Conservation (phyloP, 2,113 vertebrate genomes). For the Sterna hirundo region DNA sequence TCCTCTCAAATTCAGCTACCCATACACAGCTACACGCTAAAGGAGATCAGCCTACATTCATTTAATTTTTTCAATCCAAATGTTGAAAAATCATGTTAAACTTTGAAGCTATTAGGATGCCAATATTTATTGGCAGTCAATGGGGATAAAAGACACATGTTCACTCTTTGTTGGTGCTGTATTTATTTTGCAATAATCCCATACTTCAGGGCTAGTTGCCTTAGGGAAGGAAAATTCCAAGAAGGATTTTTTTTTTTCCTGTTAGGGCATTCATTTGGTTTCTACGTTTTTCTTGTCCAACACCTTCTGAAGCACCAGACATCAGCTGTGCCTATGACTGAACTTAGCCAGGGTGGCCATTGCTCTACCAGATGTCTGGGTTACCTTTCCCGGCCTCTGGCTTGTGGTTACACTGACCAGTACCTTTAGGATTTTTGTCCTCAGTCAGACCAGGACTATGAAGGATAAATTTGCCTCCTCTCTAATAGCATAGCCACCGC, state of each 20-base stretch:
- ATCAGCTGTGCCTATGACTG: not conserved
- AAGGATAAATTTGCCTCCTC: not conserved
- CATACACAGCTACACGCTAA: not conserved
- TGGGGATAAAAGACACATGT: not conserved
- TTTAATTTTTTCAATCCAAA: not conserved
- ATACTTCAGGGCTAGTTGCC: not conserved
- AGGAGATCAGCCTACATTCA: not conserved
- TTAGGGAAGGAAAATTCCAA: not conserved
- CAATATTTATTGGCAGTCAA: not conserved
- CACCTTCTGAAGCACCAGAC: not conserved
- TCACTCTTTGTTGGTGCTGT: not conserved
- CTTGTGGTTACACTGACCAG: not conserved
- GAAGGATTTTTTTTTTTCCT: not conserved
- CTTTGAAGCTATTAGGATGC: not conserved
- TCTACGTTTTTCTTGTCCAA: not conserved
- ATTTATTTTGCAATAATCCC: not conserved
- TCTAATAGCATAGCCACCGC: not conserved
- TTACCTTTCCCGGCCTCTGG: not conserved
- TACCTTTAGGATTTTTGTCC: not conserved
- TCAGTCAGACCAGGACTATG: not conserved
- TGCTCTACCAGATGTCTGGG: not conserved
- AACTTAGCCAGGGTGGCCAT: not conserved
- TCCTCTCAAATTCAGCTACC: not conserved
- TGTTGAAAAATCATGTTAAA: not conserved
- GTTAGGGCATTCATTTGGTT: not conserved